Evolutionary conservation across 2,888 invertebrate genomes (phyloP).

Genomic region (Rugalucina vietnamica): DNA sequence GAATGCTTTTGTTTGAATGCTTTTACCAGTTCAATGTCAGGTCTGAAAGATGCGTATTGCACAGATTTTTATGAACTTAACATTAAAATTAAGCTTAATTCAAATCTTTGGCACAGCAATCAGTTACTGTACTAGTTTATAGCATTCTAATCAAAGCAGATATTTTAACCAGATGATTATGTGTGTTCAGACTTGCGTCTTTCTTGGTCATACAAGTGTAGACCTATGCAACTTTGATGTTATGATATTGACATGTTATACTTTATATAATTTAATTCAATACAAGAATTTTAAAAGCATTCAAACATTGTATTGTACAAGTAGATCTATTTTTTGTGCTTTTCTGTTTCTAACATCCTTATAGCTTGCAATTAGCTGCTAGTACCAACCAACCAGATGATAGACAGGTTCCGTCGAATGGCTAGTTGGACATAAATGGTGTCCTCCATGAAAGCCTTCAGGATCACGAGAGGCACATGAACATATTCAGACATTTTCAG

Average conservation of each 20-base stretch:
- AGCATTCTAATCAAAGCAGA: too few species aligned
- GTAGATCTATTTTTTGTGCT: neutral
- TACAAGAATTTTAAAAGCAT: neutral
- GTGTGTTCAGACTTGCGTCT: neutral
- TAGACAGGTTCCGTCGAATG: neutral
- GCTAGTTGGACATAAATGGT: neutral
- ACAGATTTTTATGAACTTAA: too few species aligned
- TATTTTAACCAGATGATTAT: neutral
- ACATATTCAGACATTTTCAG: neutral
- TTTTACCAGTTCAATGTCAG: too few species aligned
- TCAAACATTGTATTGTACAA: neutral
- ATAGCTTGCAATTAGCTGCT: slow-evolving; percentile 1
- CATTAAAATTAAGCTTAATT: too few species aligned
- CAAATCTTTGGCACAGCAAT: too few species aligned
- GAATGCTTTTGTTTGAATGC: neutral
- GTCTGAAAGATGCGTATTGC: too few species aligned
- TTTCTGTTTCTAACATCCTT: neutral
- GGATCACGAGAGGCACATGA: neutral
- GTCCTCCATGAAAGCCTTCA: neutral
- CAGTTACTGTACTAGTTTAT: too few species aligned
- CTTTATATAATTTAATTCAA: neutral
- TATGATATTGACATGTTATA: neutral
- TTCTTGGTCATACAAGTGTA: neutral
- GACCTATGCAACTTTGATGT: neutral
- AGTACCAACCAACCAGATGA: neutral